Conservation (phyloP, 2,113 vertebrate genomes). For the Peromyscus maniculatus region DNA sequence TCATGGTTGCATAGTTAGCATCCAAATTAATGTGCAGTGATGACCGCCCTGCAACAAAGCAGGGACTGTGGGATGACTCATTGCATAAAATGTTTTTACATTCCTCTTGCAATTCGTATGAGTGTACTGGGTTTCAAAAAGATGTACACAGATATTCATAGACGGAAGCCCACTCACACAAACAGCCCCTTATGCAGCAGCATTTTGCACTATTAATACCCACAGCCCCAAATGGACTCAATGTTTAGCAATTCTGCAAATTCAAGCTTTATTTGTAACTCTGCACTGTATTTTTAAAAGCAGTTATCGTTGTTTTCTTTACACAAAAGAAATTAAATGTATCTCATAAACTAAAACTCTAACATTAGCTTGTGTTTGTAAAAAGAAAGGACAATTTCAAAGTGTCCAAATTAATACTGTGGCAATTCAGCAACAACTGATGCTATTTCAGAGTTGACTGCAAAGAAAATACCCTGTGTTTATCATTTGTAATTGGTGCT, state of each 20-base stretch:
- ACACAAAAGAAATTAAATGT: slow-evolving; percentile 51
- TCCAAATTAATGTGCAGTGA: slow-evolving; percentile 81
- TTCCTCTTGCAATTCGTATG: slow-evolving; percentile 63
- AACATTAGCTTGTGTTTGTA: slow-evolving; percentile 44
- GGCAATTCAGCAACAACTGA: slow-evolving; percentile 18
- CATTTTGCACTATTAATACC: background rate
- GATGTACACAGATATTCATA: slow-evolving; percentile 39
- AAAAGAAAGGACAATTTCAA: slow-evolving; percentile 50
- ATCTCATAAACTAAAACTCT: slow-evolving; percentile 49
- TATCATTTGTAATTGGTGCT: background rate
- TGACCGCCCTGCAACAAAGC: slow-evolving; percentile 78
- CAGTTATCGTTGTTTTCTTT: background rate
- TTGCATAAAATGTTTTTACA: slow-evolving; percentile 54
- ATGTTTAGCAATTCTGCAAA: background rate
- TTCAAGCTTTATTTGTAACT: background rate
- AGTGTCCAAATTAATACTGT: slow-evolving; percentile 63
- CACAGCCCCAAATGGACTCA: background rate
- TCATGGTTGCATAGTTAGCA: slow-evolving; percentile 81
- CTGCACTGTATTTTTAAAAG: background rate
- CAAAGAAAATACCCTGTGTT: slow-evolving; percentile 46
- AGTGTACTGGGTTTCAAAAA: slow-evolving; percentile 37
- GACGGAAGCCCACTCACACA: background rate
- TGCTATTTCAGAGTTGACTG: background rate
- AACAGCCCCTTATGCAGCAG: background rate
- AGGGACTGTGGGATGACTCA: slow-evolving; percentile 79